Percentiles rank a stretch among this genome's conserved stretches.
phyloP scores from a whole-genome alignment of 92 coral and sea anemone species.

The Actinostola sp. region DNA sequence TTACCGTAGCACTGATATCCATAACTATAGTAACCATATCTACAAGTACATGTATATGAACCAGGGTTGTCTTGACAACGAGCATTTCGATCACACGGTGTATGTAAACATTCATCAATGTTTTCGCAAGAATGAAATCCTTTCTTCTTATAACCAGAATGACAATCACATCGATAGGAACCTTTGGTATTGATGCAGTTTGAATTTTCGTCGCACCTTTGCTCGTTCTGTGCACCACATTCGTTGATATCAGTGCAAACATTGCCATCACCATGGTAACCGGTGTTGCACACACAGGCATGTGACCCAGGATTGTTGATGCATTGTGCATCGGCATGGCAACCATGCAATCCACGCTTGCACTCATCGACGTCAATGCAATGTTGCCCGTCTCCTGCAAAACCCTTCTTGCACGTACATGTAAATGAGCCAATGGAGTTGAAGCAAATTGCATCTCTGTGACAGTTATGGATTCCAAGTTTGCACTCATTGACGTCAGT shows the following conservation, averaged over 20 bases:
- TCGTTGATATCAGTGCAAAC: constrained; percentile 24
- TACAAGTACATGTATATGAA: constrained; percentile 24
- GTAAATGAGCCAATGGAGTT: no score
- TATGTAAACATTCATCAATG: constrained; percentile 11
- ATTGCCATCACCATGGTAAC: constrained; percentile 41
- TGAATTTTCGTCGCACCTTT: not conserved
- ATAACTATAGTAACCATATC: constrained; percentile 4
- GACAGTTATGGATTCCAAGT: not conserved
- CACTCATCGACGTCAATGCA: constrained; percentile 42
- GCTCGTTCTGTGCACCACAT: not conserved
- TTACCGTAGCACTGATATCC: no score
- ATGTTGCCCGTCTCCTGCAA: not conserved
- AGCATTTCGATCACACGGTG: not conserved
- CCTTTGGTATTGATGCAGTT: constrained; percentile 28
- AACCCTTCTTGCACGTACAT: no score
- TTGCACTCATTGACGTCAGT: constrained; percentile 26
- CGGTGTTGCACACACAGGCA: constrained; percentile 37
- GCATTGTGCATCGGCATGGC: constrained; percentile 47
- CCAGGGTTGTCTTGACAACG: constrained; percentile 10
- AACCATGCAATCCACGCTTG: no score
- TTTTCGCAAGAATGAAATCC: not conserved
- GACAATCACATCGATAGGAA: constrained; percentile 21
- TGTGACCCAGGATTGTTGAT: constrained; percentile 30
- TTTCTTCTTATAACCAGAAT: constrained; percentile 2
- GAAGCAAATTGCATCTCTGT: no score